Base-by-base conservation (phyloP, 2,113 vertebrate species). In the Nicator chloris region DNA sequence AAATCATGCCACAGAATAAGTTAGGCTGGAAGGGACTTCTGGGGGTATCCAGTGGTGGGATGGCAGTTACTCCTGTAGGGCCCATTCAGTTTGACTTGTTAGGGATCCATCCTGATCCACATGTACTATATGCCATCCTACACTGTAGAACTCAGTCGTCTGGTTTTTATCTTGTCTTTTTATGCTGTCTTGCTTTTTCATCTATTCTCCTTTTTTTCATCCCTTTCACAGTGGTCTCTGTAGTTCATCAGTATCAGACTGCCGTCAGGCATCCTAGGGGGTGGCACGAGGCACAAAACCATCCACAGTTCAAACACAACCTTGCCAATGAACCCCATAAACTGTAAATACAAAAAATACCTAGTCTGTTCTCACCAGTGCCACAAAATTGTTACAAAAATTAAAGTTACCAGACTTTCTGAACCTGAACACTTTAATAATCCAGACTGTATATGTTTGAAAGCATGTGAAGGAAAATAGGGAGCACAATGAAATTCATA, bases 271-370 rank as follows among this genome's bases (percentile, higher is more conserved):
- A 68, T 80, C 68, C 54, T 17, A 19, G 26, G 44, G 9, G 4
- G 11, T 40, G 23, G n/a, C 31, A 63, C 0, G 0, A 51, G 22
- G 30, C 6, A 4, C 3, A 2, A 50, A 49, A 64, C 61, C 16
- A 51, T 5, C 16, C 45, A 57, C 15, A 73, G 20, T 14, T 91
- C 56, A 69, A 60, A 73, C 26, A 77, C 20, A 40, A 69, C n/a
- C 15, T 51, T 86, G 28, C 10, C 50, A 65, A 9, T 12, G 16
- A 17, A 17, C 16, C 11, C 28, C 40, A 17, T 7, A 19, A 72
- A 57, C 28, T 60, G 28, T 42, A 80, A 57, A 39, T 5, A 13
- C n/a, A 91, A 49, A 65, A 65, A 15, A 1, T 17, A 33, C 73
- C 18, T 18, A 45, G 11, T 57, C 37, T 61, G 26, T 31, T 87